Conservation (phyloP, 2,113 vertebrate genomes). For the Upupa epops region DNA sequence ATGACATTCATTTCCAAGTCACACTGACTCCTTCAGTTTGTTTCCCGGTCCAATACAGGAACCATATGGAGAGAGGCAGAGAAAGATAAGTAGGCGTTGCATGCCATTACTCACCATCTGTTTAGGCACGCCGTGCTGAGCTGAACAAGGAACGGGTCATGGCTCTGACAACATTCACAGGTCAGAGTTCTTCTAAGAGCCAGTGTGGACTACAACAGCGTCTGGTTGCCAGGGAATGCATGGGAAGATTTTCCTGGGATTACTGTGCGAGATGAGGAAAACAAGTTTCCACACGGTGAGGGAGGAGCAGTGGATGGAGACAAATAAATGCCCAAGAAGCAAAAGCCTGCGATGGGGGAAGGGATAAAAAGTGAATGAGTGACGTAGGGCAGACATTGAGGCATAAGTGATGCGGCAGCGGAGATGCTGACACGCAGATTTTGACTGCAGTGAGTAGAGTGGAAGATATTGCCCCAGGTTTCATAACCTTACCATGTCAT, state of each 20-base stretch:
- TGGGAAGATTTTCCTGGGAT: background rate
- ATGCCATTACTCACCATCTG: conserved; percentile 43
- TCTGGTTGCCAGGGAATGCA: background rate
- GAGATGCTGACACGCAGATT: background rate
- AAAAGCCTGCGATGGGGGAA: background rate
- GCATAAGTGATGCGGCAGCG: background rate
- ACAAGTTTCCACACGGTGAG: background rate
- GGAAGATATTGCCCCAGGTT: background rate
- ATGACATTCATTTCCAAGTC: background rate
- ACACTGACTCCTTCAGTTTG: background rate
- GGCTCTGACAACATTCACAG: background rate
- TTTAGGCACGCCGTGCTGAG: background rate
- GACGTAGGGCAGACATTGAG: background rate
- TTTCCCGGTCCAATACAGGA: conserved; percentile 2
- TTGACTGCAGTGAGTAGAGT: background rate
- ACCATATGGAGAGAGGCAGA: conserved; percentile 25
- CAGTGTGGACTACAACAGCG: background rate
- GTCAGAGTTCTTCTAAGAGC: background rate
- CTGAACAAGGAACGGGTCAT: background rate
- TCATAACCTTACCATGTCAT: background rate
- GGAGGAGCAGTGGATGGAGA: background rate
- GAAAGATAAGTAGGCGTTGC: background rate
- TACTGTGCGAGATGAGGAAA: accelerated
- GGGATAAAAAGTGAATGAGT: background rate
- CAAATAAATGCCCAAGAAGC: background rate